Evolutionary conservation across 2,797 vertebrate species (phyloP), one percentile per base, ranked within the genome.

Genomic region (Bovichtus variegatus): DNA sequence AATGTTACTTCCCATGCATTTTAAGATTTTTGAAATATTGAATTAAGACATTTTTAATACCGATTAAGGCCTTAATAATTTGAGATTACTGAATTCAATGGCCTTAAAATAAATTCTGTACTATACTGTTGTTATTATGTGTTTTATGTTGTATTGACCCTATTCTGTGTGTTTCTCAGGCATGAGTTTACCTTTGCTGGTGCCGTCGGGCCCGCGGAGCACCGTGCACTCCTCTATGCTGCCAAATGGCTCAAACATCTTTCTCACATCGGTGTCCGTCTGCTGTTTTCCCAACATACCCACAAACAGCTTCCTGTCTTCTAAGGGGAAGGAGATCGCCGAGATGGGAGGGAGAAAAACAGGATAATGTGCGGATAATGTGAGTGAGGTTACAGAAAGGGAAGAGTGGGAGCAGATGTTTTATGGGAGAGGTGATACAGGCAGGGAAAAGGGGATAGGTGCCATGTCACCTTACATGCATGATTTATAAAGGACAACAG

Each of bases 221-320:
- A 99, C 98, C 2, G 97, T 99, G 93, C 98, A 99, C 91, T 99
- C 98, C 89, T 99, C 97, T 34, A 99, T 99, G 85, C 97, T 97
- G 74, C 98, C 97, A 0, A 99, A 98, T 18, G 97, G 95, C 92
- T 99, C 97, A 0, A 99, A 99, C 93, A 99, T 96, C 90, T 97
- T 97, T 75, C 97, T 96, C 86, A 99, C 97, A 0, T 98, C 98
- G 0, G 96, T 85, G 85, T 99, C 98, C 0, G 96, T 96, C 95
- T 98, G 98, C 93, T 99, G 98, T 82, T 99, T 99, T 34, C 98
- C 97, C 95, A 99, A 93, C 98, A 99, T 99, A 41, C 98, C 98
- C 91, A 99, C 98, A 90, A 99, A 99, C 92, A 99, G 95, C 96
- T 99, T 99, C 95, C 98, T 97, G 96, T 99, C 97, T 97, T 97